These are phyloP conservation scores for Styela clava DNA, from an alignment of 23 tunicate species.

Conservation along the genomic window DNA sequence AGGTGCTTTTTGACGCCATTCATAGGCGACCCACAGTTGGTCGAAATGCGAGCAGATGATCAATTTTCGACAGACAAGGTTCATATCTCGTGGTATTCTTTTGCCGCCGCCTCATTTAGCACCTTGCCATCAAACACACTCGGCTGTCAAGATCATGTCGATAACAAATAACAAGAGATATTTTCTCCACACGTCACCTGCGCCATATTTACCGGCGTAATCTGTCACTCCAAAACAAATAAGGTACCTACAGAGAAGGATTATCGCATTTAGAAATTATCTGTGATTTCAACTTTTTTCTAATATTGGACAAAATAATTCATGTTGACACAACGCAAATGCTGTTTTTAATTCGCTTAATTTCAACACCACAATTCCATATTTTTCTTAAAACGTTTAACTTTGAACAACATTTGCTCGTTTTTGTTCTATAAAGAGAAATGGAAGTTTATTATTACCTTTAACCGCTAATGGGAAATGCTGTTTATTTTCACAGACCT, in stretches of 20 bases:
- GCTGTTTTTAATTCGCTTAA: neutral
- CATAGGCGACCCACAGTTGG: no score
- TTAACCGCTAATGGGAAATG: slow-evolving; percentile 1
- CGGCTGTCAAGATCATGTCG: slow-evolving; percentile 8
- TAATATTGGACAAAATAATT: neutral
- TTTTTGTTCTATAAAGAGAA: neutral
- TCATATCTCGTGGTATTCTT: neutral
- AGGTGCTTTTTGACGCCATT: no score
- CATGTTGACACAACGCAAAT: neutral
- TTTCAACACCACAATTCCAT: neutral
- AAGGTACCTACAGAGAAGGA: neutral
- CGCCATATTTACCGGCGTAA: neutral
- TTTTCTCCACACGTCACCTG: slow-evolving; percentile 10
- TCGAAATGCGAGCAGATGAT: no score
- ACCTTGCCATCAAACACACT: slow-evolving; percentile 12
- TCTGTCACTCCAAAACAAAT: slow-evolving; percentile 1
- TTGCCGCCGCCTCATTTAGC: neutral
- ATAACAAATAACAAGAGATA: slow-evolving; percentile 5
- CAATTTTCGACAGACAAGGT: neutral
- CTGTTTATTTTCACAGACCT: slow-evolving; percentile 14
- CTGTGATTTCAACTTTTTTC: neutral
- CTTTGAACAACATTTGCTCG: neutral
- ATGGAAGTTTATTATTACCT: neutral
- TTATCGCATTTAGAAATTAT: neutral
- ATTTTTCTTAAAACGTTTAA: neutral